phyloP scores from a whole-genome alignment of 2,113 vertebrate species.

The Puffinus mauretanicus region DNA sequence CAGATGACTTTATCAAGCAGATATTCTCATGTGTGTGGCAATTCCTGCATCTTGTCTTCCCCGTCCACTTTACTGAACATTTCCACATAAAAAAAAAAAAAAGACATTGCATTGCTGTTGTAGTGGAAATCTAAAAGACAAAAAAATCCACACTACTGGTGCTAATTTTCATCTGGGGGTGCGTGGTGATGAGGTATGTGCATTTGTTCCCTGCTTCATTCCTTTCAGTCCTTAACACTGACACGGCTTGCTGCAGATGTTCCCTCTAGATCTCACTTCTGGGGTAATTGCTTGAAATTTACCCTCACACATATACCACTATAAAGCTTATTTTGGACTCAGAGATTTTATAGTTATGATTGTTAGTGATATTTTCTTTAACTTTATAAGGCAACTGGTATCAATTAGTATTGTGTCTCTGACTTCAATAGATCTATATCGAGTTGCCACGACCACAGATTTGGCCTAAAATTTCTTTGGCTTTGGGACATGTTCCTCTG shows the following conservation, averaged over 20 bases:
- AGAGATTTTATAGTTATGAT: not conserved
- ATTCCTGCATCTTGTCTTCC: not conserved
- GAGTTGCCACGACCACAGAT: not conserved
- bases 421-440: not conserved
- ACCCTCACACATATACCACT: rapidly evolving
- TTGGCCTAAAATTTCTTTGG: not conserved
- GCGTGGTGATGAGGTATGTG: not conserved
- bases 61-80: not conserved
- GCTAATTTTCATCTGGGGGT: not conserved
- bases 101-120: not conserved
- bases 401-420: not conserved
- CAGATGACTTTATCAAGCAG: not conserved
- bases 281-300: not conserved
- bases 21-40: not conserved
- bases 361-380: not conserved
- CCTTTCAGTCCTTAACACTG: not conserved
- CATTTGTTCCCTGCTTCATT: not conserved
- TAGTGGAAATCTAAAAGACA: not conserved
- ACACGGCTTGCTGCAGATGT: not conserved
- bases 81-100: not conserved
- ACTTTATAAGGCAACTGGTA: not conserved
- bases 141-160: not conserved
- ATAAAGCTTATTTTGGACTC: not conserved
- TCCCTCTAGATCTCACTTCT: not conserved
- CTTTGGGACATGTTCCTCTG: not conserved